Percentiles rank a stretch among this genome's conserved stretches.
phyloP scores from a whole-genome alignment of 2,113 vertebrate genomes.

The Hiodon tergisus region DNA sequence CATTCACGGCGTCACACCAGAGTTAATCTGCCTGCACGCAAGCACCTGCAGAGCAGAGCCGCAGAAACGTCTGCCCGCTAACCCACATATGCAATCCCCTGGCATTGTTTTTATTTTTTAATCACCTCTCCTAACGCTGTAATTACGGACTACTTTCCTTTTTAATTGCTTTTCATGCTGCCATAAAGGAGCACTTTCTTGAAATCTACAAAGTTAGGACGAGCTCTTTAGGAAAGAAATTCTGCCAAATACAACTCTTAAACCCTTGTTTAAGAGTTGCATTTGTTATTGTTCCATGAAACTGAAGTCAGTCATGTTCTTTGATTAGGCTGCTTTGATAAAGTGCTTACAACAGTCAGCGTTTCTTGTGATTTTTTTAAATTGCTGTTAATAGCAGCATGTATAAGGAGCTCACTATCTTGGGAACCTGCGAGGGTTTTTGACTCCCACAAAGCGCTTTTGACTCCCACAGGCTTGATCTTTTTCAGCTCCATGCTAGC shows the following conservation, averaged over 20 bases:
- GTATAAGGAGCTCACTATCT: neutral
- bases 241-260: no score
- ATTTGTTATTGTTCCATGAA: no score
- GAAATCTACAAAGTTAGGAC: neutral
- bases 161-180: conserved; percentile 7
- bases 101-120: conserved; percentile 24
- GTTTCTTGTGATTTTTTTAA: neutral
- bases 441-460: conserved; percentile 1
- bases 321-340: no score
- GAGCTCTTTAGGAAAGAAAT: neutral
- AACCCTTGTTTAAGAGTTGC: no score
- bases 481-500: neutral
- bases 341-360: no score
- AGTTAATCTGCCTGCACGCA: neutral
- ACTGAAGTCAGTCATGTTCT: no score
- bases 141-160: conserved; percentile 14
- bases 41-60: neutral
- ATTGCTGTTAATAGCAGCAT: neutral
- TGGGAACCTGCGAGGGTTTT: neutral
- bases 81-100: conserved; percentile 19
- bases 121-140: conserved; percentile 11
- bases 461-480: neutral
- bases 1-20: neutral
- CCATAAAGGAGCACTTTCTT: neutral
- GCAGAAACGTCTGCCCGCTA: neutral